Percentiles rank a stretch among this genome's conserved stretches.
phyloP scores from a whole-genome alignment of 1,140 invertebrate genomes.

The Octopus bimaculoides region DNA sequence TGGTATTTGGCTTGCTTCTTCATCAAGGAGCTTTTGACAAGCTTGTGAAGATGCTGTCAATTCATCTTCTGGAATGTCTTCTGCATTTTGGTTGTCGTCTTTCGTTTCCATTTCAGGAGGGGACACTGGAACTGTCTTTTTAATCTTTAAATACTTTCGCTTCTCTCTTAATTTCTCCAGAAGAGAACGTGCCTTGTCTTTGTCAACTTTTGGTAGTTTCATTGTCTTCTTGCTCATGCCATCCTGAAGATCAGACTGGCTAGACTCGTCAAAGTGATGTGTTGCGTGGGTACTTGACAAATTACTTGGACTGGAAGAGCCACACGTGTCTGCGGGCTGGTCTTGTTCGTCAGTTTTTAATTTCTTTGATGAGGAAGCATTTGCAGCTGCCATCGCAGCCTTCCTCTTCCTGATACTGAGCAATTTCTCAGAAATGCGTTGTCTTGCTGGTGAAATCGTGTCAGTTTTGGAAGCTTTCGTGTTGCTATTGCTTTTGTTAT shows the following conservation, averaged over 20 bases:
- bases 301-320: background rate
- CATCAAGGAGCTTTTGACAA: background rate
- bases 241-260: background rate
- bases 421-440: background rate
- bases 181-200: background rate
- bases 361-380: background rate
- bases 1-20: slow-evolving; percentile 5
- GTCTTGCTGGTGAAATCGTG: no score
- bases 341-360: background rate
- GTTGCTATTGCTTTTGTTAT: no score
- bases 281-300: background rate
- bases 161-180: slow-evolving; percentile 5
- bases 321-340: background rate
- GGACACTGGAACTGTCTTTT: background rate
- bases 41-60: background rate
- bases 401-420: background rate
- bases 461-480: no score
- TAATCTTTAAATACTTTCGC: background rate
- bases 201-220: background rate
- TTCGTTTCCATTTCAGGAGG: background rate
- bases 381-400: background rate
- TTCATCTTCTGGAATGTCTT: background rate
- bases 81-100: background rate
- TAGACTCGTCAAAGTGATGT: background rate
- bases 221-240: background rate